Base-by-base conservation (phyloP, 2,797 vertebrate species). In the Callimico goeldii region DNA sequence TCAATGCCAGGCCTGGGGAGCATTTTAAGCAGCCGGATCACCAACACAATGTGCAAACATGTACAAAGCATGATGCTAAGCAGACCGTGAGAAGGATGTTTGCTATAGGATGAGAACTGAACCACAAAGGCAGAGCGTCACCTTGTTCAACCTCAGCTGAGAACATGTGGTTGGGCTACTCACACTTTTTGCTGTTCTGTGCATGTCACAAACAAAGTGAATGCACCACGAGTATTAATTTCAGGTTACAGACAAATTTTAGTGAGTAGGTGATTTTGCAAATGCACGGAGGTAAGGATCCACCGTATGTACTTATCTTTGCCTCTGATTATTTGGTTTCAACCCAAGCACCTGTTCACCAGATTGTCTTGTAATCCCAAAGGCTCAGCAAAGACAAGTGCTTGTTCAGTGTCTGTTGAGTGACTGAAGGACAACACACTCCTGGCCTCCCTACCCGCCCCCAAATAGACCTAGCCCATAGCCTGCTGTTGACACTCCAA, bases 91-190 rank as follows among this genome's bases (percentile, higher is more conserved):
- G 20, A 57, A 67, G 33, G 43, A 77, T 36, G 8, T 26, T 33
- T 84, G 17, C 24, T 33, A 3, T 24, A 8, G 73, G 4, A 15
- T 1, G 26, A n/a, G 39, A 39, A n/a, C 75, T 4, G 72, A 43
- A 57, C 39, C 0, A 0, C 2, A 28, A 48, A 48, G 48, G 28
- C 30, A 5, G 2, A 36, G 28, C 7, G 1, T 22, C 0, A 7
- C 46, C 55, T 20, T 24, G 46, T 43, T 72, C 8, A 39, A 19
- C 50, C 19, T 76, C 67, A 43, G 76, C 67, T 20, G 73, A 70
- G 48, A 57, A 13, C 4, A 0, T 1, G 48, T 36, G 8, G 1
- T 6, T 2, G 1, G 26, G 61, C 0, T 1, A 46, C 50, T 91
- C 26, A 14, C 6, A 41, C n/a, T 50, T 30, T 43, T 55, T 0